phyloP scores from a whole-genome alignment of 2,113 vertebrate species.

The Anguilla rostrata region DNA sequence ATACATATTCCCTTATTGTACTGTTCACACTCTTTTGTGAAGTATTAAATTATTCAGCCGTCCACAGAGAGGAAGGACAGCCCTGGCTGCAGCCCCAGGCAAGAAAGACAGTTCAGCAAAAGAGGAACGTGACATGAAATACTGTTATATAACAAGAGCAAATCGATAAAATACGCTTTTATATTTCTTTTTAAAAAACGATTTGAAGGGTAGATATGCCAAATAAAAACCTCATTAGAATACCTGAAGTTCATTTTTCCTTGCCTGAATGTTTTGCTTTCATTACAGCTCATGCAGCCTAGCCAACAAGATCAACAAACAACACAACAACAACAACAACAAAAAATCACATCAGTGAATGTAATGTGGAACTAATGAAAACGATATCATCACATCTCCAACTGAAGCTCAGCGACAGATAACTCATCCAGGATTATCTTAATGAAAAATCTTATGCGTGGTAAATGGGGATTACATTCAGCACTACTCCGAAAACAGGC shows the following conservation, averaged over 20 bases:
- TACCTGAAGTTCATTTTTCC: neutral
- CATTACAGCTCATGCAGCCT: neutral
- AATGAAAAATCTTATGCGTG: constrained; percentile 1
- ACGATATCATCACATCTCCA: too few relatives aligned
- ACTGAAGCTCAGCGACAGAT: neutral
- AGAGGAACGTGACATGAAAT: neutral
- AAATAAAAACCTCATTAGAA: neutral
- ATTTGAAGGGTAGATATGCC: neutral
- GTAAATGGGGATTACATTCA: neutral
- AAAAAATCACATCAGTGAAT: neutral
- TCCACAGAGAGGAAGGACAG: neutral
- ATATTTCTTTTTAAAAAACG: neutral
- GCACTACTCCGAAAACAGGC: too few relatives aligned
- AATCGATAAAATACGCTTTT: neutral
- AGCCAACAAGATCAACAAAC: neutral
- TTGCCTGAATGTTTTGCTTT: neutral
- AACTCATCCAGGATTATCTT: neutral
- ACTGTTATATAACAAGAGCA: neutral
- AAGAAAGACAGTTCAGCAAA: neutral
- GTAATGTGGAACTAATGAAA: neutral
- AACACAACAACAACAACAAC: neutral
- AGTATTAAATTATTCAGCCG: neutral
- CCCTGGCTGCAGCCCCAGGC: neutral
- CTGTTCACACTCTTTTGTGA: neutral
- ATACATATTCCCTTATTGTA: neutral